Evolutionary conservation across 92 coral and sea anemone species (phyloP), one percentile per base, ranked within the genome.

Genomic region (Zoanthus solanderi): DNA sequence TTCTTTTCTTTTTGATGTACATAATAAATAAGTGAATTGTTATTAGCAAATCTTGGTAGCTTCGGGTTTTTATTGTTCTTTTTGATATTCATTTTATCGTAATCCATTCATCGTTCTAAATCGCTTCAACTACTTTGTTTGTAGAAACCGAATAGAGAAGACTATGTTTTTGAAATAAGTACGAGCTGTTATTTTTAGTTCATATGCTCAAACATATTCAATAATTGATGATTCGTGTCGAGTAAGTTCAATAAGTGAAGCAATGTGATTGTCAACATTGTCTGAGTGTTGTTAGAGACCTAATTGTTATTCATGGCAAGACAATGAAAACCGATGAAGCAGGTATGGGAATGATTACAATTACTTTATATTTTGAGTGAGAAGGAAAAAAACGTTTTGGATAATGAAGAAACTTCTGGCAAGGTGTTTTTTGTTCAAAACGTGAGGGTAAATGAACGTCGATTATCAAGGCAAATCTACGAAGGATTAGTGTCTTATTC

Each of bases 261-360:
- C 60, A 13, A 81, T 11, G 73, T 37, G 42, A 37, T 37, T 37
- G 42, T 37, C 42, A 37, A 37, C 42, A 37, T 37, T 37, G 42
- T 37, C 42, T 37, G 44, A 9, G 76, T 23, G 66, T 65, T 10
- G 29, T 15, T 53, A 9, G 66, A 15, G 7, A 81, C 29, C n/a
- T 44, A 7, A 66, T n/a, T 81, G 85, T 81, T 81, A 66, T 81
- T 50, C 85, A 52, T 66, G 67, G 85, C 85, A 56, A 81, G 44
- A 81, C 75, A 81, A 63, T 11, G 14, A 57, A 8, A 37, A 6
- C 56, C 45, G 12, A 37, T 34, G 42, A 7, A 42, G 32, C 46
- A 53, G 47, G 56, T 7, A 50, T 50, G 56, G 56, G 12, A 50
- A 7, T 7, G 56, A 7, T 4, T 30, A 69, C 31, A 69, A 69